Percentiles rank a stretch among this genome's conserved stretches.
Conservation (phyloP, 1,140 invertebrate species). For the Ips typographus region DNA sequence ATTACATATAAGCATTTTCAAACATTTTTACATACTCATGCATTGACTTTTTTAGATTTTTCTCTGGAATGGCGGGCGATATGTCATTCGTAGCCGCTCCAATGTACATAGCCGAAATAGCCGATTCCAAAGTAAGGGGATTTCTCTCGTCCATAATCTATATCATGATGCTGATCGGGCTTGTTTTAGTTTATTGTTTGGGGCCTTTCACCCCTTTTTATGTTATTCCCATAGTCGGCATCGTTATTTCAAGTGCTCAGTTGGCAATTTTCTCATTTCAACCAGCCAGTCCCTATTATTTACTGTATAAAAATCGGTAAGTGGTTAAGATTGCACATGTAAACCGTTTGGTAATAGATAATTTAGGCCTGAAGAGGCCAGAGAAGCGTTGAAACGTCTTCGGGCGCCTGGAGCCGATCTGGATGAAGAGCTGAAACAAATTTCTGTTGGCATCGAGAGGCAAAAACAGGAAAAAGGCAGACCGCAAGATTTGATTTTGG, state of each 20-base stretch:
- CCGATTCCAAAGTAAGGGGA: slow-evolving; percentile 44
- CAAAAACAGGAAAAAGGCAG: slow-evolving; percentile 41
- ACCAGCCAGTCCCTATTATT: slow-evolving; percentile 45
- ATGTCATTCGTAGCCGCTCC: slow-evolving; percentile 40
- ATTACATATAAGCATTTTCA: no score
- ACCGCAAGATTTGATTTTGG: slow-evolving; percentile 39
- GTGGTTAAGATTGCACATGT: slow-evolving; percentile 14
- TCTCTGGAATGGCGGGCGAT: slow-evolving; percentile 43
- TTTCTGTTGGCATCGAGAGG: slow-evolving; percentile 40
- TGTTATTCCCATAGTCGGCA: slow-evolving; percentile 37
- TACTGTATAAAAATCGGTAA: slow-evolving; percentile 43
- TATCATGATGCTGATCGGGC: slow-evolving; percentile 43
- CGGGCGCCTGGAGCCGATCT: slow-evolving; percentile 46
- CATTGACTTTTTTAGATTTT: slow-evolving; percentile 39
- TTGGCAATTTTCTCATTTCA: slow-evolving; percentile 42
- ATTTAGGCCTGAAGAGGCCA: slow-evolving; percentile 53
- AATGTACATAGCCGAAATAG: slow-evolving; percentile 45
- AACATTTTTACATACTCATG: no score
- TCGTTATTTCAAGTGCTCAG: slow-evolving; percentile 34
- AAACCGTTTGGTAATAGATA: slow-evolving; percentile 28
- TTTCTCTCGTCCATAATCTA: slow-evolving; percentile 42
- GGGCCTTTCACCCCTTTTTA: slow-evolving; percentile 37
- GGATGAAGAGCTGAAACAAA: slow-evolving; percentile 54
- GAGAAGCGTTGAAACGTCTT: slow-evolving; percentile 52
- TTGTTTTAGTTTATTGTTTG: slow-evolving; percentile 39